Evolutionary conservation across 2,113 vertebrate species (phyloP), one percentile per base, ranked within the genome.

Genomic region (Aldabrachelys gigantea): DNA sequence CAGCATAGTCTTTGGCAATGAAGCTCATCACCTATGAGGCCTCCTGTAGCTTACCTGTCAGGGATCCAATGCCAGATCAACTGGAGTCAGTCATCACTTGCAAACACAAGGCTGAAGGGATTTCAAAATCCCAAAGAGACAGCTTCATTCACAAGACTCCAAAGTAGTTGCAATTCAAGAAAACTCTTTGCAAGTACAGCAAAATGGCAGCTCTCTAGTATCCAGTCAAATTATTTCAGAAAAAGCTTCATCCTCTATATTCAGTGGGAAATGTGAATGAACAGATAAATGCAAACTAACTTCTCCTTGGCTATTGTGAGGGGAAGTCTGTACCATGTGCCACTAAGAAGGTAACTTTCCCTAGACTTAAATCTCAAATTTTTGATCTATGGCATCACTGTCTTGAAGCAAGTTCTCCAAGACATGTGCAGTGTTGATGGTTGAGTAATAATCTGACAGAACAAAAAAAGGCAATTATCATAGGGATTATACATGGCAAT

Each of bases 341-440:
- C 54, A 44, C 35, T 52, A 53, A 49, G 38, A 86, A 90, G 54
- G 92, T 62, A 78, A 91, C 27, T 81, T 69, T 85, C 38, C 50
- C 75, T 29, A 59, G 57, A 86, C 59, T 85, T 65, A 27, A 83
- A 94, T 83, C 21, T 92, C 76, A 31, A 59, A 85, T 92, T 69
- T n/a, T 14, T 91, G 84, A 97, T 82, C 90, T 44, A 78, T 84
- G 79, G 49, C 79, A 94, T 96, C 91, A 52, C 53, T 76, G 82
- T 92, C 84, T 94, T 69, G 65, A 87, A 93, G 89, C 92, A 89
- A 93, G 76, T 94, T 94, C 3, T 25, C 80, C 82, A 0, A 0
- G 25, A 19, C 1, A 1, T n/a, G 31, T 69, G 31, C 62, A 69
- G 13, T n/a, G 35, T 31, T 35, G 62, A 69, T 69, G 62, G 31